phyloP scores from a whole-genome alignment of 2,888 invertebrate species.

The Brachylomia viminalis region DNA sequence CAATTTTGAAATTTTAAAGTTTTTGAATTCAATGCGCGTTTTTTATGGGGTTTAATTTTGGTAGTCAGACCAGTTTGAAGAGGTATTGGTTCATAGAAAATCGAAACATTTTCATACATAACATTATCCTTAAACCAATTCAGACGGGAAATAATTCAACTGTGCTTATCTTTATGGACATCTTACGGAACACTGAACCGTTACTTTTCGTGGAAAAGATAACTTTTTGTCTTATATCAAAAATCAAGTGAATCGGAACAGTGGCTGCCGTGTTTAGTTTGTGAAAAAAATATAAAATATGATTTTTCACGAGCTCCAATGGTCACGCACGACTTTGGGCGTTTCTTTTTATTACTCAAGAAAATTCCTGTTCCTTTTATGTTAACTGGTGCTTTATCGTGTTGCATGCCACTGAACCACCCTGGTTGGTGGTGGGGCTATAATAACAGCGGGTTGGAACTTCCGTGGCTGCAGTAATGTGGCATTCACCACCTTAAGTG shows the following conservation, averaged over 20 bases:
- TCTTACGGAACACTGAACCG: conserved; percentile 36
- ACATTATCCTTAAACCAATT: conserved; percentile 20
- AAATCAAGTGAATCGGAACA: conserved; percentile 55
- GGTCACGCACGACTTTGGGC: conserved; percentile 84
- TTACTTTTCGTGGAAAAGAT: conserved; percentile 51
- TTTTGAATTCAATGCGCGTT: neutral
- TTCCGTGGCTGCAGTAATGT: conserved; percentile 43
- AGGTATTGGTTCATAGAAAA: neutral
- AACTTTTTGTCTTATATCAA: conserved; percentile 56
- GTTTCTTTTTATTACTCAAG: conserved; percentile 83
- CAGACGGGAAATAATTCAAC: conserved; percentile 26
- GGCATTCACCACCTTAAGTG: conserved; percentile 14
- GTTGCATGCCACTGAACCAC: conserved; percentile 83
- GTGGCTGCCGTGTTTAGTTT: conserved; percentile 64
- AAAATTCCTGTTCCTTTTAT: conserved; percentile 84
- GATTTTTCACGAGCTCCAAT: conserved; percentile 80
- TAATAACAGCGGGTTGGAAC: conserved; percentile 67
- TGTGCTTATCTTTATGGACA: conserved; percentile 51
- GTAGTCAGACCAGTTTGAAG: neutral
- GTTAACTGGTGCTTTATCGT: conserved; percentile 85
- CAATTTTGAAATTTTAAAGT: neutral
- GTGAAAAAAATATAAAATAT: conserved; percentile 82
- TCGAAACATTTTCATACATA: conserved; percentile 1
- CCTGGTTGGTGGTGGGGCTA: conserved; percentile 75
- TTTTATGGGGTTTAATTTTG: neutral